Evolutionary conservation across 2,888 invertebrate species (phyloP).

Genomic region (Pherbina coryleti): DNA sequence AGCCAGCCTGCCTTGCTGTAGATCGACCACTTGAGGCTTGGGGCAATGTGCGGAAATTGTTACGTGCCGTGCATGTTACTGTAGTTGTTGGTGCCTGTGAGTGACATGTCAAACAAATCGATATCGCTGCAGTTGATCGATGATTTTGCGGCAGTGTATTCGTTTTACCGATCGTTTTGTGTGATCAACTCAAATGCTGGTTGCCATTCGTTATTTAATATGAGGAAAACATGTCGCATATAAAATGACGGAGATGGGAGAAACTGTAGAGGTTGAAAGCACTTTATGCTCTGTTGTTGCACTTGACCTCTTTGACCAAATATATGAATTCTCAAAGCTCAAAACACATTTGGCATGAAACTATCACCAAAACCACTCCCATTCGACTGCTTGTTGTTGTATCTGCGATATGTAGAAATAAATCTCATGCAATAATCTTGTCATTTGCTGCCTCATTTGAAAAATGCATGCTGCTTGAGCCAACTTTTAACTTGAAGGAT

Average conservation of each 20-base stretch:
- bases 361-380: too few species aligned
- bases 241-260: neutral
- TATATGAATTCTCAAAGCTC: too few species aligned
- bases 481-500: neutral
- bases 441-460: constrained; percentile 25
- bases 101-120: constrained; percentile 43
- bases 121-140: constrained; percentile 42
- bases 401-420: neutral
- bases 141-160: neutral
- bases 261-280: neutral
- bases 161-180: neutral
- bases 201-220: neutral
- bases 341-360: too few species aligned
- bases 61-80: constrained; percentile 17
- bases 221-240: neutral
- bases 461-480: neutral
- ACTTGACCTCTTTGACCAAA: too few species aligned
- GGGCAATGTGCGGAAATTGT: constrained; percentile 15
- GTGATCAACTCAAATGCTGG: neutral
- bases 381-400: neutral
- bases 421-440: constrained; percentile 18
- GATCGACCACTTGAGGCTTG: neutral
- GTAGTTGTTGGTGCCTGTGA: constrained; percentile 41
- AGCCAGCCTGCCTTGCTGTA: neutral
- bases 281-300: too few species aligned